Conservation (phyloP, 2,888 invertebrate genomes). For the Ectemnius cavifrons region DNA sequence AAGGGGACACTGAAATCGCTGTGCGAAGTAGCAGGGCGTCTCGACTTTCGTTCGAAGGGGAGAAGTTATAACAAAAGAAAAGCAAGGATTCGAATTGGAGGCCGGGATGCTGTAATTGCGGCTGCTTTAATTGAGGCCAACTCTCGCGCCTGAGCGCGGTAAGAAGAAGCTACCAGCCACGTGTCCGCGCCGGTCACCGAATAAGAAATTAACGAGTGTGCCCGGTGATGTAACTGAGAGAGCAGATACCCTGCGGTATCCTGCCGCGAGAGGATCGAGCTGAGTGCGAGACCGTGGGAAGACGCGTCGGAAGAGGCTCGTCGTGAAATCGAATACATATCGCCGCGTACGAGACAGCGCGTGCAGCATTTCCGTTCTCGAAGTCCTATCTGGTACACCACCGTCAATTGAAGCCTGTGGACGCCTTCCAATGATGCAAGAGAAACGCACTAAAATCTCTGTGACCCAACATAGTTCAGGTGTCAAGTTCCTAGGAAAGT, state of each 20-base stretch:
- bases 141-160: background rate
- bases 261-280: constrained; percentile 15
- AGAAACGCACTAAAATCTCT: too few relatives aligned
- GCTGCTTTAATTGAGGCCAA: constrained; percentile 2
- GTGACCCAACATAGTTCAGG: too few relatives aligned
- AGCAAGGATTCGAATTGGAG: background rate
- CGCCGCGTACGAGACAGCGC: background rate
- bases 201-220: constrained; percentile 12
- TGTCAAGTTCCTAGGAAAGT: too few relatives aligned
- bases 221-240: constrained; percentile 6
- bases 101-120: background rate
- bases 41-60: background rate
- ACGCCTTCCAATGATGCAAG: too few relatives aligned
- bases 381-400: too few relatives aligned
- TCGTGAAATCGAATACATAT: constrained; percentile 34
- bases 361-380: constrained; percentile 16
- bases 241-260: constrained; percentile 4
- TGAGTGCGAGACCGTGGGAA: constrained; percentile 28
- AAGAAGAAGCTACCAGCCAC: background rate
- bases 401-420: too few relatives aligned
- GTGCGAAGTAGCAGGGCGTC: constrained; percentile 1
- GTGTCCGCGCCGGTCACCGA: background rate
- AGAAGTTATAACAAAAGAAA: background rate
- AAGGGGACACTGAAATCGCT: constrained; percentile 9
- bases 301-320: constrained; percentile 14